phyloP scores from a whole-genome alignment of 2,797 vertebrate genomes.

The Aplochiton taeniatus region DNA sequence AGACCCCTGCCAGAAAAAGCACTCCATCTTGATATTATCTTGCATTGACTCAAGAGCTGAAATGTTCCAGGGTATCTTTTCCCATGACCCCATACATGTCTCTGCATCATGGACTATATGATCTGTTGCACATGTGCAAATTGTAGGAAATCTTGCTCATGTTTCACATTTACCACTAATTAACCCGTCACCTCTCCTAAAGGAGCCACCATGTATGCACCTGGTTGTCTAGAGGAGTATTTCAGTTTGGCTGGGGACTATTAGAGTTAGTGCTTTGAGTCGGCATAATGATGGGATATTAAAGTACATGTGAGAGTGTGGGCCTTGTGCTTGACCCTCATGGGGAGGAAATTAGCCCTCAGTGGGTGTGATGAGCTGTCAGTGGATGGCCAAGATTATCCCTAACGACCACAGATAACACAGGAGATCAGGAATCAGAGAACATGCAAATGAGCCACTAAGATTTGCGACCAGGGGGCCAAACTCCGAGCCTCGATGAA shows the following conservation, averaged over 20 bases:
- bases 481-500: neutral
- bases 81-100: neutral
- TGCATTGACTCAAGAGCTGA: no score
- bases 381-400: neutral
- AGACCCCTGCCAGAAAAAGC: no score
- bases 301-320: conserved; percentile 16
- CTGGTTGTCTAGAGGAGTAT: conserved; percentile 10
- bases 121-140: neutral
- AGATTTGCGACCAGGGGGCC: neutral
- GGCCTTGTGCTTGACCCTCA: conserved; percentile 5
- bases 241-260: neutral
- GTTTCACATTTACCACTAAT: conserved; percentile 41
- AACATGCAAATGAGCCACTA: conserved; percentile 2
- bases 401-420: neutral
- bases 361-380: neutral
- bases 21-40: no score
- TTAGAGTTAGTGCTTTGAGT: conserved; percentile 18
- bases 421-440: neutral
- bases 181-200: conserved; percentile 40
- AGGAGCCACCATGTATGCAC: conserved; percentile 26
- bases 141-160: conserved; percentile 45
- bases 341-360: conserved; percentile 29
- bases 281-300: conserved; percentile 31
- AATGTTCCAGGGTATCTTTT: no score
- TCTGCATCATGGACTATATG: neutral